phyloP scores from a whole-genome alignment of 2,888 invertebrate species.

The Clistopyga incitator region DNA sequence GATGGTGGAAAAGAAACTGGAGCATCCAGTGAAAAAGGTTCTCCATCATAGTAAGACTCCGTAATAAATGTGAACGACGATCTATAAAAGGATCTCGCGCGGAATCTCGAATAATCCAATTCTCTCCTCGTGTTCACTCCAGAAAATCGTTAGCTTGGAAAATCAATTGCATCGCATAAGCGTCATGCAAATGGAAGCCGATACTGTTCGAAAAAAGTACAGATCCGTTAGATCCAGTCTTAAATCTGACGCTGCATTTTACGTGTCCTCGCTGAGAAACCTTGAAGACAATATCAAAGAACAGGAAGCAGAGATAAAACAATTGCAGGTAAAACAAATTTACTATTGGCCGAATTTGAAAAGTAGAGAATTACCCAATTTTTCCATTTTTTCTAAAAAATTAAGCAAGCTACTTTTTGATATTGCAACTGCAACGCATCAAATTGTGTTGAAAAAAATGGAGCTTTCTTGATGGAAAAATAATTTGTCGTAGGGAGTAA shows the following conservation, averaged over 20 bases:
- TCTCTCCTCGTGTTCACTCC: conserved; percentile 38
- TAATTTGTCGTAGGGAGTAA: conserved; percentile 85
- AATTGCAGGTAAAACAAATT: conserved; percentile 88
- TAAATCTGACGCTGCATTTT: conserved; percentile 78
- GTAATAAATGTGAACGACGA: conserved; percentile 14
- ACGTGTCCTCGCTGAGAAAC: conserved; percentile 86
- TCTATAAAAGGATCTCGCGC: neutral
- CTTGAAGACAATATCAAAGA: conserved; percentile 89
- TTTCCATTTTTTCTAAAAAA: neutral
- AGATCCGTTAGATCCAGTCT: conserved; percentile 87
- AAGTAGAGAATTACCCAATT: neutral
- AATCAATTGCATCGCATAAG: conserved; percentile 93
- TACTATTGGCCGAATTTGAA: too few relatives aligned
- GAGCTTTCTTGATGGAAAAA: conserved; percentile 1
- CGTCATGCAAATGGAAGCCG: conserved; percentile 93
- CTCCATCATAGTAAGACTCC: conserved; percentile 68
- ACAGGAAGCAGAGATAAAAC: conserved; percentile 91
- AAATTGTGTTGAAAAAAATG: neutral
- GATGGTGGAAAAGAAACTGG: conserved; percentile 81
- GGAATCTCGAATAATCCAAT: conserved; percentile 20
- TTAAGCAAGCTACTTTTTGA: too few relatives aligned
- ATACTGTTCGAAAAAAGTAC: conserved; percentile 92
- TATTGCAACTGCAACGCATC: too few relatives aligned
- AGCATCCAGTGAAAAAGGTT: conserved; percentile 89
- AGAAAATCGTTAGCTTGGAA: conserved; percentile 88